Conservation (phyloP, 1,140 invertebrate genomes). For the Arion vulgaris region DNA sequence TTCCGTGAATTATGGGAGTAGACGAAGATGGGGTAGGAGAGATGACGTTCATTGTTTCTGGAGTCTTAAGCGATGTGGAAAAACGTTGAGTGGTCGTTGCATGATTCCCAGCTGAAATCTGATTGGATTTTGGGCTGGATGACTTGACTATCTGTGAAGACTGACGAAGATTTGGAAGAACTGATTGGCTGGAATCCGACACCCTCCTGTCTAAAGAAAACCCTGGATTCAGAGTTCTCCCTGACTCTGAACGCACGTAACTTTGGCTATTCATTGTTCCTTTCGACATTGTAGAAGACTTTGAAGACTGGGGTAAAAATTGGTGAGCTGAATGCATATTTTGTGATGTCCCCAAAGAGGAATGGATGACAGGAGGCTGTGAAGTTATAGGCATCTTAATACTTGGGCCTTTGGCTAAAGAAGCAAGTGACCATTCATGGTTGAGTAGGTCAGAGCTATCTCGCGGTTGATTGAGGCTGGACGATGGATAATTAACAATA, state of each 20-base stretch:
- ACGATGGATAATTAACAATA: neutral
- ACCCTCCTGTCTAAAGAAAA: neutral
- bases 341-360: neutral
- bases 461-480: constrained; percentile 11
- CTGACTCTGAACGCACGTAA: neutral
- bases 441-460: constrained; percentile 27
- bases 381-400: constrained; percentile 1
- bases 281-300: neutral
- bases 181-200: neutral
- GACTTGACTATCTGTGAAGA: neutral
- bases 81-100: neutral
- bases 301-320: neutral
- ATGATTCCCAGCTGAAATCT: neutral
- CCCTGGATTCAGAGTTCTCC: neutral
- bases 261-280: neutral
- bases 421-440: constrained; percentile 33
- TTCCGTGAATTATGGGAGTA: neutral
- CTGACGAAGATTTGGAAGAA: neutral
- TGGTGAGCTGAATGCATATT: neutral
- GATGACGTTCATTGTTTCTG: neutral
- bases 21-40: neutral
- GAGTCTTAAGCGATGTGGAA: neutral
- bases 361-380: neutral
- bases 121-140: neutral
- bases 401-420: constrained; percentile 25